Base-by-base conservation (phyloP, 1,140 invertebrate species). In the Drosophila ohnishii region DNA sequence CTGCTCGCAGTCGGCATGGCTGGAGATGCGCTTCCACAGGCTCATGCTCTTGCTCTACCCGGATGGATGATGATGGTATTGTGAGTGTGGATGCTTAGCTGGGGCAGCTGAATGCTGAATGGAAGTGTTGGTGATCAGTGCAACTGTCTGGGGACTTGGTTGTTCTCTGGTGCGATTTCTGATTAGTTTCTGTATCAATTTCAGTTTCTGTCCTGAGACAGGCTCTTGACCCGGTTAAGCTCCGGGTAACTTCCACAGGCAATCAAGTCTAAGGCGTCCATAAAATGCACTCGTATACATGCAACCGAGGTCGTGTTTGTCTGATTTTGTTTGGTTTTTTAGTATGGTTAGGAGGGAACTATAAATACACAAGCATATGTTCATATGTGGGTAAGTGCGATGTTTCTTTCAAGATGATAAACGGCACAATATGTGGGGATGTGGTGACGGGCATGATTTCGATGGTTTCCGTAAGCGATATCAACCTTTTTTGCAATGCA, bases 11-110 rank as follows among this genome's bases (percentile, higher is more conserved):
- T 91, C 90, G 45, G 75, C 85, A 84, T 80, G 73, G 76, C 83
- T 80, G 56, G 72, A 79, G 74, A 91, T 88, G 72, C 83, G 80
- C 73, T 91, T 90, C 90, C 90, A 91, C 78, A 91, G 79, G 75
- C 77, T 90, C 90, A 91, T 91, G 69, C 66, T 90, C 67, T 37
- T 42, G 66, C 47, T 70, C 57, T 71, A 58, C 67, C 67, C 66
- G 34, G 42, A 53, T 80, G 64, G 40, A 57, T 69, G 67, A 67
- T 69, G 40, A 40, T 53, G 19, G 37, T 66, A 42, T 42, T 50
- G 45, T 77, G 74, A 62, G 62, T 53, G 25, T 71, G 48, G 47
- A 64, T 57, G 57, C 58, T 58, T 14, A 45, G 58, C 50, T 75
- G 55, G 53, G 60, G 19, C 19, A 74, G 61, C 53, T 70, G 53